Evolutionary conservation across 2,113 vertebrate species (phyloP).

Genomic region (Odocoileus virginianus): DNA sequence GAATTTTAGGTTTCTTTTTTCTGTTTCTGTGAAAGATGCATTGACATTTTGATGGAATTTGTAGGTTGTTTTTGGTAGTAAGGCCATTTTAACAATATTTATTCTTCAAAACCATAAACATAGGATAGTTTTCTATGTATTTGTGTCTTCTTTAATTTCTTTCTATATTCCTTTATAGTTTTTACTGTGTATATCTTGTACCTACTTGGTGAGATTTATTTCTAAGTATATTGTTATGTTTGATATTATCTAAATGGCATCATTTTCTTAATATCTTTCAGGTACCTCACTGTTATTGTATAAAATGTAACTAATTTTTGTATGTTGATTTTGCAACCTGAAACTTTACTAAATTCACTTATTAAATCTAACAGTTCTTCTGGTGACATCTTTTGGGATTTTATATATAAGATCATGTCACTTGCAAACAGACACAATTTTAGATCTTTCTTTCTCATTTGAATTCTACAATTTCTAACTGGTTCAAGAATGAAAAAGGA

Average conservation of each 20-base stretch:
- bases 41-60: not conserved
- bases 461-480: not conserved
- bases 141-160: not conserved
- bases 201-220: not conserved
- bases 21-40: not conserved
- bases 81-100: not conserved
- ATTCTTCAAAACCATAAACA: not conserved
- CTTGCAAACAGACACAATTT: not conserved
- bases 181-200: not conserved
- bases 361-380: not conserved
- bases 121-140: not conserved
- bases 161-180: not conserved
- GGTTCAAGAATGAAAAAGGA: not conserved
- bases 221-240: not conserved
- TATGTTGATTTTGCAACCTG: not conserved
- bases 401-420: not conserved
- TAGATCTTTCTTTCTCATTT: not conserved
- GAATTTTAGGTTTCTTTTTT: not conserved
- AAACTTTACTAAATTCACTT: not conserved
- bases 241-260: not conserved
- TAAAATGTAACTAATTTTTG: not conserved
- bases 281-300: not conserved
- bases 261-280: not conserved
- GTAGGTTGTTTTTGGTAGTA: not conserved
- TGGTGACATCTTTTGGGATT: not conserved